Evolutionary conservation across 2,888 invertebrate genomes (phyloP).

Genomic region (Caenorhabditis sp.): DNA sequence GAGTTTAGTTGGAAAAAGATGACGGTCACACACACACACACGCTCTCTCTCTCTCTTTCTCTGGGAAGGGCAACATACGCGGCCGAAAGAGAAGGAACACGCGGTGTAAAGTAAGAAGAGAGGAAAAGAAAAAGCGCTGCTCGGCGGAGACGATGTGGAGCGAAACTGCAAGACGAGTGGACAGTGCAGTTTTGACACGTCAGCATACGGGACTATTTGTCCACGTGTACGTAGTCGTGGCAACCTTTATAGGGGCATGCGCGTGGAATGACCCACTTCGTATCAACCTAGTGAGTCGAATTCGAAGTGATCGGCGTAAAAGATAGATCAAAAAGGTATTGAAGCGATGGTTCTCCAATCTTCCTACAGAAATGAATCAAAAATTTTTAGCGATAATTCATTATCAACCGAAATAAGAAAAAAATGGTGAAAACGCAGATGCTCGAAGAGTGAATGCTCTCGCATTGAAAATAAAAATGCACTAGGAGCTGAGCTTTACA

Average conservation of each 20-base stretch:
- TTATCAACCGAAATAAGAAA: too few relatives aligned
- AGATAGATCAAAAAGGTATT: too few relatives aligned
- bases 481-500: too few relatives aligned
- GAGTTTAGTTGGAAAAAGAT: constrained; percentile 22
- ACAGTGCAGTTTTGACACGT: constrained; percentile 53
- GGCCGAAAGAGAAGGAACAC: not conserved
- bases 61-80: constrained; percentile 18
- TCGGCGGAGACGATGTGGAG: constrained; percentile 19
- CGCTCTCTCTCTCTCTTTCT: too few relatives aligned
- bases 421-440: too few relatives aligned
- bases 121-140: constrained; percentile 24
- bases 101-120: constrained; percentile 22
- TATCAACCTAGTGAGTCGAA: too few relatives aligned
- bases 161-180: constrained; percentile 39
- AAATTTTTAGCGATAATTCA: too few relatives aligned
- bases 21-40: constrained; percentile 41
- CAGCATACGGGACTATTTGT: constrained; percentile 17
- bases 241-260: constrained; percentile 15
- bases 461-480: too few relatives aligned
- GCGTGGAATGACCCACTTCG: not conserved
- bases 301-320: too few relatives aligned
- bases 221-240: constrained; percentile 44
- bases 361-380: too few relatives aligned
- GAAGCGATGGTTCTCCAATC: too few relatives aligned
- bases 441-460: too few relatives aligned